Evolutionary conservation across 2,797 vertebrate species (phyloP).

Genomic region (Chloroceryle amazona): DNA sequence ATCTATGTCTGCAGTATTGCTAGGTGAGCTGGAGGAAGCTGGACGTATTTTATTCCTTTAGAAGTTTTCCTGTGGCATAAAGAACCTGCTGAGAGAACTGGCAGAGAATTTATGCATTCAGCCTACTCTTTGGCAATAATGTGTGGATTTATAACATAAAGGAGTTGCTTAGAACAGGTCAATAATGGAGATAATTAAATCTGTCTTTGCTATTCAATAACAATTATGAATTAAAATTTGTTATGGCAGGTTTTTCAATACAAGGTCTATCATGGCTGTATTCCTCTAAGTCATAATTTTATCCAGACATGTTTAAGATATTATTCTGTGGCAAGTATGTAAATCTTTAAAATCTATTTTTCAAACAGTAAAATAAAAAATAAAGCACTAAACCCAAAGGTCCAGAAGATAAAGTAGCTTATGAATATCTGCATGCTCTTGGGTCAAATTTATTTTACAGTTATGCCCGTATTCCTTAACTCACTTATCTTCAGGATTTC

Average conservation of each 20-base stretch:
- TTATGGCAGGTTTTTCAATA: slow-evolving; percentile 65
- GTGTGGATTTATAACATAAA: slow-evolving; percentile 45
- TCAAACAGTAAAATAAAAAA: slow-evolving; percentile 52
- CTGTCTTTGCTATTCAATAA: slow-evolving; percentile 58
- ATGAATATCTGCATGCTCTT: slow-evolving; percentile 23
- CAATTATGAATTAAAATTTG: slow-evolving; percentile 72
- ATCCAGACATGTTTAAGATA: slow-evolving; percentile 56
- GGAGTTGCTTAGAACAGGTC: slow-evolving; percentile 29
- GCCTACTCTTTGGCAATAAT: slow-evolving; percentile 49
- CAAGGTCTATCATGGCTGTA: slow-evolving; percentile 21
- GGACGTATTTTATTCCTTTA: slow-evolving; percentile 42
- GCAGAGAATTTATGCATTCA: slow-evolving; percentile 31
- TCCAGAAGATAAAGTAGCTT: slow-evolving; percentile 19
- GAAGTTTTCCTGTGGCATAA: slow-evolving; percentile 22
- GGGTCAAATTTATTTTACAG: slow-evolving; percentile 28
- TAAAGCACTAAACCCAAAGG: not conserved
- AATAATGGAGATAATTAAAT: slow-evolving; percentile 69
- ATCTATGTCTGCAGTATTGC: not conserved
- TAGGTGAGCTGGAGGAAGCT: not conserved
- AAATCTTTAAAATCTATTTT: slow-evolving; percentile 64
- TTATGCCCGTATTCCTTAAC: slow-evolving; percentile 23
- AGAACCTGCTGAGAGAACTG: not conserved
- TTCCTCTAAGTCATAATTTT: slow-evolving; percentile 58
- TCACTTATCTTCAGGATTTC: slow-evolving; percentile 23
- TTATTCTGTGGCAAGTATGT: slow-evolving; percentile 41